A percentile compares a stretch with the other conserved stretches of the same genome.
These are phyloP conservation scores for Chelon labrosus DNA, from an alignment of 2,797 vertebrate species.

Conservation along the genomic window DNA sequence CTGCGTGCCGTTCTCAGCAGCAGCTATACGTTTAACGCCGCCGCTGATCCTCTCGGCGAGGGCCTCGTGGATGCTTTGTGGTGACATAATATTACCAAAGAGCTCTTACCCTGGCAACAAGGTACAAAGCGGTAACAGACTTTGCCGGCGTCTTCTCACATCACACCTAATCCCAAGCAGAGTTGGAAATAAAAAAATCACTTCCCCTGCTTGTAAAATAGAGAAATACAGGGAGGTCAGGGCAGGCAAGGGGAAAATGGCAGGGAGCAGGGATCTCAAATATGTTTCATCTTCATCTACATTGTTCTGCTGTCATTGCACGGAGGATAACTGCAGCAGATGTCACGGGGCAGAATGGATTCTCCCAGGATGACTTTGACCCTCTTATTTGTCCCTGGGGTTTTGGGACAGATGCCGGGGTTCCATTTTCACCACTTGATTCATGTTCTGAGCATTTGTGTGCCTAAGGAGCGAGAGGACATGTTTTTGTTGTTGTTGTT, in stretches of 20 bases:
- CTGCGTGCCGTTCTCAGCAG: slow-evolving; percentile 10
- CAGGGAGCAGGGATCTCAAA: slow-evolving; percentile 60
- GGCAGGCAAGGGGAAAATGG: slow-evolving; percentile 28
- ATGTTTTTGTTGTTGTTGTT: neutral
- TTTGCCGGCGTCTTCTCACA: slow-evolving; percentile 49
- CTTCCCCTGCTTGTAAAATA: slow-evolving; percentile 36
- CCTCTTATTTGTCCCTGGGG: slow-evolving; percentile 80
- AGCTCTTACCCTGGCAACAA: slow-evolving; percentile 24
- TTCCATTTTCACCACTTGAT: slow-evolving; percentile 61
- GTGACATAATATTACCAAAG: slow-evolving; percentile 44
- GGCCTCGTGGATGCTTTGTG: slow-evolving; percentile 41
- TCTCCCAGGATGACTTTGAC: slow-evolving; percentile 77
- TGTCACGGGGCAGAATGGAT: slow-evolving; percentile 80
- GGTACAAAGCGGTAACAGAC: slow-evolving; percentile 46
- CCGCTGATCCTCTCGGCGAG: slow-evolving; percentile 36
- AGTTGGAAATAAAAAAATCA: slow-evolving; percentile 15
- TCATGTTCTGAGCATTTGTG: slow-evolving; percentile 37
- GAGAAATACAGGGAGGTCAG: slow-evolving; percentile 27
- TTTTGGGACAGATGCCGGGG: slow-evolving; percentile 75
- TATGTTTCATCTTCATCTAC: slow-evolving; percentile 70
- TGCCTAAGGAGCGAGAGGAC: slow-evolving; percentile 1
- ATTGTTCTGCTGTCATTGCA: slow-evolving; percentile 76
- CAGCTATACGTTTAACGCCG: slow-evolving; percentile 32
- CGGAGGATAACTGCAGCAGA: slow-evolving; percentile 77
- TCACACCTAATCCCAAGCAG: slow-evolving; percentile 48